Evolutionary conservation across 2,113 vertebrate genomes (phyloP).

Genomic region (Catharus minimus): DNA sequence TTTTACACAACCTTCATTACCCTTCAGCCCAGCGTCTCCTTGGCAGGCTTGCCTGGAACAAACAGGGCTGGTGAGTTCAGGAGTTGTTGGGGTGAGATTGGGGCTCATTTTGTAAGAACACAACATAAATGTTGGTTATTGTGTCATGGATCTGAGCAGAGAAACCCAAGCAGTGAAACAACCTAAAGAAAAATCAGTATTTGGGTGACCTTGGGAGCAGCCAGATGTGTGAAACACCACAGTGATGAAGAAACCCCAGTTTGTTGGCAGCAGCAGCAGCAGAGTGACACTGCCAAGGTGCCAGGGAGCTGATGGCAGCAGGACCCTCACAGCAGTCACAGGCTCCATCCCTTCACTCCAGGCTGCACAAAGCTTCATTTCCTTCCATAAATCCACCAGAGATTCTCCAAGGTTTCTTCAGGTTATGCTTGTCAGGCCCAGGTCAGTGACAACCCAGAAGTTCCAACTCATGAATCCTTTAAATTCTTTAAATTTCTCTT

Average conservation of each 20-base stretch:
- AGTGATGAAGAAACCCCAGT: not conserved
- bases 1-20: slow-evolving; percentile 7
- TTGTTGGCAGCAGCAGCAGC: not conserved
- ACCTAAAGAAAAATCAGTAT: not conserved
- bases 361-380: not conserved
- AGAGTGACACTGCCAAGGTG: not conserved
- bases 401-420: not conserved
- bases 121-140: fast-evolving
- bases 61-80: not conserved
- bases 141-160: fast-evolving
- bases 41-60: not conserved
- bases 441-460: not conserved
- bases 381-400: not conserved
- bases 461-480: not conserved
- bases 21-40: not conserved
- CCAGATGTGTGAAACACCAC: not conserved
- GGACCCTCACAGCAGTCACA: not conserved
- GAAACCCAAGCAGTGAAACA: not conserved
- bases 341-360: not conserved
- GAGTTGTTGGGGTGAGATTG: not conserved
- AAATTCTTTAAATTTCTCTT: not conserved
- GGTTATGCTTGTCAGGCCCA: not conserved
- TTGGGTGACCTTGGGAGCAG: not conserved
- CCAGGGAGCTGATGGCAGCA: not conserved
- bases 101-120: not conserved